Evolutionary conservation across 1,140 invertebrate genomes (phyloP).

Genomic region (Argopecten irradians): DNA sequence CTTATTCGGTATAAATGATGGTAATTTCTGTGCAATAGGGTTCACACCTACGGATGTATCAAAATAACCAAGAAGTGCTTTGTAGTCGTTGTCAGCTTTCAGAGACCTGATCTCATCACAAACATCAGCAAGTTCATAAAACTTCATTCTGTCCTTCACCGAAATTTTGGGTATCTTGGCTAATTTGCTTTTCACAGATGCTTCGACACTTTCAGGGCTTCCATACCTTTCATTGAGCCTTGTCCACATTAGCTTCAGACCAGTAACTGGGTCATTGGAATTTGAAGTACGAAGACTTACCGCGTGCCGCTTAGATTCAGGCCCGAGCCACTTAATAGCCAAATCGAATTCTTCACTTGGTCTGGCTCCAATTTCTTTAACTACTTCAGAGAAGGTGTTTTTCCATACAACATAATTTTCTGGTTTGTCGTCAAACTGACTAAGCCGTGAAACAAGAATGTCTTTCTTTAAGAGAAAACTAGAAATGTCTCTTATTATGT

Average conservation of each 20-base stretch:
- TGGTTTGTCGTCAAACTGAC: constrained; percentile 41
- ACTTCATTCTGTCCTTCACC: constrained; percentile 29
- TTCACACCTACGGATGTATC: constrained; percentile 44
- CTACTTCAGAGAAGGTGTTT: constrained; percentile 10
- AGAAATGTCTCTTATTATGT: too few relatives aligned
- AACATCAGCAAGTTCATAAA: constrained; percentile 44
- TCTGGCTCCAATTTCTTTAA: constrained; percentile 24
- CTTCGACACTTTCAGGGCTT: constrained; percentile 32
- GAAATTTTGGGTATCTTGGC: constrained; percentile 36
- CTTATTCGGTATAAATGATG: constrained; percentile 39
- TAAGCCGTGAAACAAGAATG: constrained; percentile 31
- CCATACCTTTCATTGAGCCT: constrained; percentile 49
- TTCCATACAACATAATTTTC: constrained; percentile 37
- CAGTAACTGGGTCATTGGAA: background rate
- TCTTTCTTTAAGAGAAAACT: constrained; percentile 45
- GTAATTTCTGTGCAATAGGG: constrained; percentile 44
- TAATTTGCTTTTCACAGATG: constrained; percentile 43
- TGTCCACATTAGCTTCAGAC: constrained; percentile 36
- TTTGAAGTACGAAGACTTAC: constrained; percentile 29
- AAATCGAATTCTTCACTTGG: constrained; percentile 45
- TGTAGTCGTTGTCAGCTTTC: constrained; percentile 38
- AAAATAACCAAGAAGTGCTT: constrained; percentile 37
- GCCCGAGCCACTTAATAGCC: constrained; percentile 35
- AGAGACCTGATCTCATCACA: constrained; percentile 42
- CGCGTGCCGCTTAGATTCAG: constrained; percentile 33